A percentile compares a stretch with the other conserved stretches of the same genome.
These are phyloP conservation scores for Auanema sp. DNA, from an alignment of 2,888 invertebrate species.

Conservation along the genomic window DNA sequence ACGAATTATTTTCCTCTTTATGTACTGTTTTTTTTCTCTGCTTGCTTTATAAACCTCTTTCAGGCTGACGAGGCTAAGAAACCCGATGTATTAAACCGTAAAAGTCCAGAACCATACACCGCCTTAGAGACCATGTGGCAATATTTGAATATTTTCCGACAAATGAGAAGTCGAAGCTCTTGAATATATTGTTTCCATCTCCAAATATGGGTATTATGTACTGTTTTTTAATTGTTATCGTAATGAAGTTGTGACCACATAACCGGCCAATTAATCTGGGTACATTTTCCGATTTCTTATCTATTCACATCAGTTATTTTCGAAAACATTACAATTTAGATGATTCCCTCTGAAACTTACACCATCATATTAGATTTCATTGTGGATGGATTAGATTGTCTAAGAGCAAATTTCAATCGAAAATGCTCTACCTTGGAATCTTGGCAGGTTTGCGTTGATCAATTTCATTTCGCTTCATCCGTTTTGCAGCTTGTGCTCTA, in stretches of 20 bases:
- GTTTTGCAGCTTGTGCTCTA: neutral
- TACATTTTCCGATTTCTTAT: too few relatives aligned
- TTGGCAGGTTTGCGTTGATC: conserved; percentile 49
- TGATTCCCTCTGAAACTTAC: too few relatives aligned
- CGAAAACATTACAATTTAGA: too few relatives aligned
- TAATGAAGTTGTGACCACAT: too few relatives aligned
- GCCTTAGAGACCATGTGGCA: conserved; percentile 55
- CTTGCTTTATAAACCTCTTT: neutral
- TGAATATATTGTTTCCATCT: too few relatives aligned
- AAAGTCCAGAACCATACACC: conserved; percentile 43
- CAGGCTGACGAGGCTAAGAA: neutral
- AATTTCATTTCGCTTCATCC: neutral
- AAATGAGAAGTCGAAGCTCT: conserved; percentile 10
- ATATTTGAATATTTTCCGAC: conserved; percentile 37
- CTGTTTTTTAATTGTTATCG: too few relatives aligned
- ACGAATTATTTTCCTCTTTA: conserved; percentile 38
- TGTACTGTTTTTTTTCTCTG: conserved; percentile 13
- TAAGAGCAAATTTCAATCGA: conserved; percentile 46
- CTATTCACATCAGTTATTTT: too few relatives aligned
- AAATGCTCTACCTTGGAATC: conserved; percentile 50
- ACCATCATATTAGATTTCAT: conserved; percentile 32
- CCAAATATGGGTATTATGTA: too few relatives aligned
- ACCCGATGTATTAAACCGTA: conserved; percentile 40
- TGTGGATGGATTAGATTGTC: conserved; percentile 45
- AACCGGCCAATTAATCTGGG: too few relatives aligned